A percentile compares a stretch with the other conserved stretches of the same genome.
These are phyloP conservation scores for Hyles vespertilio DNA, from an alignment of 1,140 invertebrate species.

Conservation along the genomic window DNA sequence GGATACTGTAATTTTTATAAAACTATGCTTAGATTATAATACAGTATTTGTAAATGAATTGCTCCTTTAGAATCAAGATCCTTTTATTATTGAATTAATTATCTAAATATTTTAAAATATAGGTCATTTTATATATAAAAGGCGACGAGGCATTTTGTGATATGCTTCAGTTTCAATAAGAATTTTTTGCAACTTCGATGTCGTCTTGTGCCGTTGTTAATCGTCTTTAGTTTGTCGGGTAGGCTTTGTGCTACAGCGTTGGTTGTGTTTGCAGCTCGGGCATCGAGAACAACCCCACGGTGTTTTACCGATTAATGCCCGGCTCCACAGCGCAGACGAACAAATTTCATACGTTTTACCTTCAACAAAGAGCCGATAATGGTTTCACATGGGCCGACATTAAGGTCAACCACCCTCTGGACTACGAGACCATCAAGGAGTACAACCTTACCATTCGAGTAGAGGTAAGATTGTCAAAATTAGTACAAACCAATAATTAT, in stretches of 20 bases:
- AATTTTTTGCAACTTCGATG: slow-evolving; percentile 29
- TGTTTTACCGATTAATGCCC: slow-evolving; percentile 95
- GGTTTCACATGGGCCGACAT: slow-evolving; percentile 95
- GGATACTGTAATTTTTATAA: too few relatives aligned
- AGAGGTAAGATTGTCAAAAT: slow-evolving; percentile 81
- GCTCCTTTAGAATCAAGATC: too few relatives aligned
- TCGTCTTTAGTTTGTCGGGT: background rate
- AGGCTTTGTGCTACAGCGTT: slow-evolving; percentile 1
- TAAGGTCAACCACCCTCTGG: slow-evolving; percentile 96
- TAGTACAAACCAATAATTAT: too few relatives aligned
- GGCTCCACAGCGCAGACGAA: slow-evolving; percentile 96
- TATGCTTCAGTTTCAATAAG: slow-evolving; percentile 9
- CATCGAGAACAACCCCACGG: slow-evolving; percentile 95
- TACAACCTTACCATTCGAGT: slow-evolving; percentile 97
- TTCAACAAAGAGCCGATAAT: slow-evolving; percentile 93
- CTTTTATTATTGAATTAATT: too few relatives aligned
- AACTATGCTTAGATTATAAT: too few relatives aligned
- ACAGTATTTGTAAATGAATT: too few relatives aligned
- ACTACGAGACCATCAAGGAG: slow-evolving; percentile 96
- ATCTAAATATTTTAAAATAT: too few relatives aligned
- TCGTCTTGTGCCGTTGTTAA: slow-evolving; percentile 45
- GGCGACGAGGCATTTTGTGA: slow-evolving; percentile 8
- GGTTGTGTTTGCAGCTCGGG: slow-evolving; percentile 85
- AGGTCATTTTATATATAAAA: too few relatives aligned
- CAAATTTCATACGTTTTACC: slow-evolving; percentile 96